phyloP scores from a whole-genome alignment of 2,888 invertebrate genomes.

The Oxycera nigricornis region DNA sequence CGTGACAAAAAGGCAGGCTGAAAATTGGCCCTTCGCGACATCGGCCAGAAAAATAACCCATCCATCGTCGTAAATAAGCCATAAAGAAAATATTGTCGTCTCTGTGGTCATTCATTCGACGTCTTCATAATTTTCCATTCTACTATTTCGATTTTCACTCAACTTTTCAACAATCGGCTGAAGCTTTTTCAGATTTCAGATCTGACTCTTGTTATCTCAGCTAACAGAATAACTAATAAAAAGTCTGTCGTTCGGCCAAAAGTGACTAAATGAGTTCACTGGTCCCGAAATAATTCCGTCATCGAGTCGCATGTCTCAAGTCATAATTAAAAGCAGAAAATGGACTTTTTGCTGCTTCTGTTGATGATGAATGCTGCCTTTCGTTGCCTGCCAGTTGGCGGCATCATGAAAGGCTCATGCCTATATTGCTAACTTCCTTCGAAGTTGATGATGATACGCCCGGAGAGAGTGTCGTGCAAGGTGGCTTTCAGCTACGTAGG shows the following conservation, averaged over 20 bases:
- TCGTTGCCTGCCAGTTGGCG: conserved; percentile 6
- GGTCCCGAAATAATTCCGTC: conserved; percentile 28
- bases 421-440: conserved; percentile 33
- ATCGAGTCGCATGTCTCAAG: conserved; percentile 16
- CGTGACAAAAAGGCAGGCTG: not conserved
- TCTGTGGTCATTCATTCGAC: conserved; percentile 13
- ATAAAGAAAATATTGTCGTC: not conserved
- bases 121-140: conserved; percentile 32
- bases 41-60: conserved; percentile 26
- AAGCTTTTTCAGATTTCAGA: conserved; percentile 5
- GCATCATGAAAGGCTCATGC: conserved; percentile 31
- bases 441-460: not conserved
- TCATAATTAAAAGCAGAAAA: conserved; percentile 37
- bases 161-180: not conserved
- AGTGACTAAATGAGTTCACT: conserved; percentile 26
- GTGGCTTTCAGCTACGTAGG: not conserved
- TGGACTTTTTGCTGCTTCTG: conserved; percentile 20
- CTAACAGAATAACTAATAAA: conserved; percentile 1
- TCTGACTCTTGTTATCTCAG: conserved; percentile 17
- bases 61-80: conserved; percentile 21
- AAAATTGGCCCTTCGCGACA: conserved; percentile 18
- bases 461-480: not conserved
- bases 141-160: conserved; percentile 16
- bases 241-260: conserved; percentile 32
- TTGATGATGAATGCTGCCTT: not conserved